Conservation (phyloP, 2,888 invertebrate genomes). For the Macaria notata region DNA sequence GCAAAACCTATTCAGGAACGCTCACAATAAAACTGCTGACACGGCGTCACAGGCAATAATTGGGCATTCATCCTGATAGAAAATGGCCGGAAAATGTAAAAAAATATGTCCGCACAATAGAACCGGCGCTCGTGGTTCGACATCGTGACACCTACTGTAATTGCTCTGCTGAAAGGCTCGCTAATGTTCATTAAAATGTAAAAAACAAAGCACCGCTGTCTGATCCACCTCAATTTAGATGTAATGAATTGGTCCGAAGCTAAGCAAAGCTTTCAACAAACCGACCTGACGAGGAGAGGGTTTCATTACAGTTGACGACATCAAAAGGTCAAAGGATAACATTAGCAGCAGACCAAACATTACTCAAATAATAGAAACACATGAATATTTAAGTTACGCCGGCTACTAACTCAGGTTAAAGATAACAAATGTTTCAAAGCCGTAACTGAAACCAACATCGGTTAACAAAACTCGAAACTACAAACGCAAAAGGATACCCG, state of each 20-base stretch:
- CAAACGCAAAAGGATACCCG: conserved; percentile 15
- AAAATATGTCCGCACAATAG: conserved; percentile 39
- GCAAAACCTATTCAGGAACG: conserved; percentile 16
- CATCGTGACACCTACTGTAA: conserved; percentile 28
- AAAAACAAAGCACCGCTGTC: conserved; percentile 24
- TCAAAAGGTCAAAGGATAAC: conserved; percentile 2
- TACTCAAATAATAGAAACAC: too few relatives aligned
- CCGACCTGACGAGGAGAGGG: conserved; percentile 9
- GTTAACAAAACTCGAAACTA: conserved; percentile 4
- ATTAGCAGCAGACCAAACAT: too few relatives aligned
- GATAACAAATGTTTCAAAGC: background rate
- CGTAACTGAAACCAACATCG: background rate
- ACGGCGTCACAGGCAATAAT: conserved; percentile 38
- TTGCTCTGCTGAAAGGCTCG: conserved; percentile 29
- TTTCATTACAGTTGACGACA: conserved; percentile 9
- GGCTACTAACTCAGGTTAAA: too few relatives aligned
- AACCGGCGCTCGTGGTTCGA: conserved; percentile 33
- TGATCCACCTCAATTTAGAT: conserved; percentile 21
- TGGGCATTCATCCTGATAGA: conserved; percentile 46
- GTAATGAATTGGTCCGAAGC: conserved; percentile 24
- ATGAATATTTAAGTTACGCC: too few relatives aligned
- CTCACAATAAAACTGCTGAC: conserved; percentile 49
- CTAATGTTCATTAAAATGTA: conserved; percentile 34
- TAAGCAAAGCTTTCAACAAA: conserved; percentile 10
- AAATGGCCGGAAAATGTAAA: conserved; percentile 28